phyloP scores from a whole-genome alignment of 2,888 invertebrate species.

The Helicoverpa assulta region DNA sequence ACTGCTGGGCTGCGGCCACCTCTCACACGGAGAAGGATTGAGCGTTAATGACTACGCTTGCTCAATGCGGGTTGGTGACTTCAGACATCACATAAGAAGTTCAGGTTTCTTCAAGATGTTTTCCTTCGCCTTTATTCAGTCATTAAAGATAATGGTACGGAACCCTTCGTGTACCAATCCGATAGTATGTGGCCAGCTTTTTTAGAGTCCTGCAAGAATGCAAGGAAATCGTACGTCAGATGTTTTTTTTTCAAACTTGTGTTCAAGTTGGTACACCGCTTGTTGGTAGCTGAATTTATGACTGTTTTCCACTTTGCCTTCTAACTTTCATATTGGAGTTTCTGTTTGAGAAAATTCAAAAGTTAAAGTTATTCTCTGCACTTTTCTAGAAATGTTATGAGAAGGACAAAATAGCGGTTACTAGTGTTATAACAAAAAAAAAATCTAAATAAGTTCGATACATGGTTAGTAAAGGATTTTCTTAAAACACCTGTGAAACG shows the following conservation, averaged over 20 bases:
- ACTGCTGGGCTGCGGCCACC: too few relatives aligned
- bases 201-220: conserved; percentile 21
- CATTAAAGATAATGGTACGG: too few relatives aligned
- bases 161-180: too few relatives aligned
- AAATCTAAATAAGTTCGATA: not conserved
- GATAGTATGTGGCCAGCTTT: not conserved
- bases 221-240: conserved; percentile 34
- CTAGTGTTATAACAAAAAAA: too few relatives aligned
- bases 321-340: not conserved
- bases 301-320: conserved; percentile 5
- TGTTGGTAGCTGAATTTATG: conserved; percentile 11
- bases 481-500: too few relatives aligned
- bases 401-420: not conserved
- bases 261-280: not conserved
- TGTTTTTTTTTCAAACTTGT: conserved; percentile 12
- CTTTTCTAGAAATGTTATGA: not conserved
- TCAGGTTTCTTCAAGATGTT: too few relatives aligned
- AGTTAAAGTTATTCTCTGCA: not conserved
- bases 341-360: not conserved
- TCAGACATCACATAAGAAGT: too few relatives aligned
- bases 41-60: too few relatives aligned
- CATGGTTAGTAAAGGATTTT: too few relatives aligned
- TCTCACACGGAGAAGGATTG: too few relatives aligned
- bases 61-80: too few relatives aligned
- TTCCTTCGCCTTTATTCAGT: too few relatives aligned